Evolutionary conservation across 2,797 vertebrate species (phyloP), one percentile per base, ranked within the genome.

Genomic region (Lacerta agilis): DNA sequence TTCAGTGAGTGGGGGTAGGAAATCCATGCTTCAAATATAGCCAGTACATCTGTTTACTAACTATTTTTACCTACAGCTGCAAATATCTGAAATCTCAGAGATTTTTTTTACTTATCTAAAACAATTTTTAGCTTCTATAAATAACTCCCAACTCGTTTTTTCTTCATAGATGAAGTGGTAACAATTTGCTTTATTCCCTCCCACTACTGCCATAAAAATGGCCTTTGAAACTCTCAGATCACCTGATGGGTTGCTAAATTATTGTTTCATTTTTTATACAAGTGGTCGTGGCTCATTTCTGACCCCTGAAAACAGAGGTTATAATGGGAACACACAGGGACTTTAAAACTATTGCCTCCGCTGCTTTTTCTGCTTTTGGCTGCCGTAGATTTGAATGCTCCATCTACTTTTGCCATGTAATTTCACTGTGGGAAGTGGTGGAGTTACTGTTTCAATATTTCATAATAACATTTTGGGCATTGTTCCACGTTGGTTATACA

Each of bases 41-140:
- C 67, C 11, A 61, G 29, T 61, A 61, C 87, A 88, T 84, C 87
- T 88, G 87, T 84, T 79, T 72, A 27, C 5, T 41, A 36, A 79
- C 43, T 72, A 72, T 88, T 88, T 80, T 84, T 72, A 29, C 49
- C 87, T 79, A 43, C 49, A 72, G 33, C 87, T 88, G 87, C 79
- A 84, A 84, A 84, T 45, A 41, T 84, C 49, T 79, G 75, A 79
- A 43, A 84, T 87, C 82, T 69, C 43, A 77, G 86, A 77, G 23
- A 15, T 77, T 38, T 6, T 6, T 69, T 67, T 77, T 49, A 76
- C 73, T 71, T 82, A 29, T 27, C 45, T 64, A 11, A 72, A 66
- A 72, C 33, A 71, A 27, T 73, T 69, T 25, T 23, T n/a, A 41
- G 23, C 15, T 18, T 9, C 41, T 58, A 72, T 71, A 79, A 61